Conservation (phyloP, 2,113 vertebrate species). For the Anarhynchus alexandrinus region DNA sequence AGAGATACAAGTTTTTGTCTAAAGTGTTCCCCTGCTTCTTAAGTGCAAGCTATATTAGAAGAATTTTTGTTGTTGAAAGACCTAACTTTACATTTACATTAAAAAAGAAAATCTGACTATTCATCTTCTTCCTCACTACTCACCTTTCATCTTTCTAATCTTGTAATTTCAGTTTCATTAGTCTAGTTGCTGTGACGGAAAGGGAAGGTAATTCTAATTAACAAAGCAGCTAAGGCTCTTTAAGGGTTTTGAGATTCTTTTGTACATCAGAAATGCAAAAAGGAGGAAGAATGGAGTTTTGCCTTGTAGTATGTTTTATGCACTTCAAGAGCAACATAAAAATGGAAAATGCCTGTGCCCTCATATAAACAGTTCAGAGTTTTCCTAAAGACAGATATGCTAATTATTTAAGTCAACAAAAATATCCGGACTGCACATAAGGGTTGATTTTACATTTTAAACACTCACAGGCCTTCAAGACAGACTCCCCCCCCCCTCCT, state of each 20-base stretch:
- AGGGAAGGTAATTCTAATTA: background rate
- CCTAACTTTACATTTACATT: background rate
- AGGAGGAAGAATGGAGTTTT: background rate
- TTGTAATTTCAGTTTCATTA: background rate
- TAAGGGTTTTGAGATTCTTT: background rate
- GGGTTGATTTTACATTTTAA: conserved; percentile 38
- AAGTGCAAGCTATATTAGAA: background rate
- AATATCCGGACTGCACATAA: background rate
- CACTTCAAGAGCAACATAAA: background rate
- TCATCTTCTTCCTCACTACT: background rate
- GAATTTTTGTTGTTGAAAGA: background rate
- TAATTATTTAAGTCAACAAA: conserved; percentile 46
- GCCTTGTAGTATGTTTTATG: background rate
- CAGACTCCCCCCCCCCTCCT: conserved; percentile 49
- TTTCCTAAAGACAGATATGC: background rate
- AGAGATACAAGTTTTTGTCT: background rate
- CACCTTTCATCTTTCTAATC: background rate
- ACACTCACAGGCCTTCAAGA: conserved; percentile 22
- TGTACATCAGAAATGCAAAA: background rate
- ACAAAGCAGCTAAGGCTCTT: background rate
- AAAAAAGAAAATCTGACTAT: background rate
- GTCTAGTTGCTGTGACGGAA: background rate
- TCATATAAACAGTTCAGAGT: background rate
- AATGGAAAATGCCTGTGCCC: background rate
- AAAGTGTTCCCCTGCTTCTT: background rate